Evolutionary conservation across 1,140 invertebrate species (phyloP), one percentile per base, ranked within the genome.

Genomic region (Cataglyphis hispanica): DNA sequence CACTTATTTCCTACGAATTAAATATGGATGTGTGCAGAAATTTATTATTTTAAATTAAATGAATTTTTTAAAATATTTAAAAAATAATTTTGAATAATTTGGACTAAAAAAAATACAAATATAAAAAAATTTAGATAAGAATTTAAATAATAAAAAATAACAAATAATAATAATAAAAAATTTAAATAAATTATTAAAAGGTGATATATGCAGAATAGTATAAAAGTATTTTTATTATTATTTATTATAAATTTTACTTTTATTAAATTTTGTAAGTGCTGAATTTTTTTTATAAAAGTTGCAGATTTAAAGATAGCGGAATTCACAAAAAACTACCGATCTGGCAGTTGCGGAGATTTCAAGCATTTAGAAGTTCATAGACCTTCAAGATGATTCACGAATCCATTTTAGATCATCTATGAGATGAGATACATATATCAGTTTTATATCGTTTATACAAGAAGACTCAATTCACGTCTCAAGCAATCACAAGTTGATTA

Each of bases 301-400:
- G 7, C 1, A n/a, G 13, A 34, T 27, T 25, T 27, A 22, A 22
- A 16, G 25, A 25, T 8, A 22, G 34, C 10, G 4, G 40, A 37
- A 13, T 43, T 22, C 5, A 40, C 6, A 31, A 31, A 37, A 69
- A 67, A 16, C 16, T 6, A 50, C 16, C 25, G 2, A 37, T 37
- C 13, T 37, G 5, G 10, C 8, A 37, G 6, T 67, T 2, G 6
- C 8, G n/a, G n/a, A 31, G 13, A 40, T 7, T 31, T 46, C 19
- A 46, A 25, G 1, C 10, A 69, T 69, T 69, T 22, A 69, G 8
- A 50, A 19, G 76, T 80, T 80, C 76, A 56, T 50, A 69, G 63
- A 80, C 76, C 76, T 80, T 11, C 56, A 13, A 67, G 43, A 34
- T 72, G 78, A 81, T 63, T 83, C 78, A 60, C 43, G 31, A 61